A percentile compares a stretch with the other conserved stretches of the same genome.
These are phyloP conservation scores for Eurystomus gularis DNA, from an alignment of 2,113 vertebrate genomes.

Conservation along the genomic window DNA sequence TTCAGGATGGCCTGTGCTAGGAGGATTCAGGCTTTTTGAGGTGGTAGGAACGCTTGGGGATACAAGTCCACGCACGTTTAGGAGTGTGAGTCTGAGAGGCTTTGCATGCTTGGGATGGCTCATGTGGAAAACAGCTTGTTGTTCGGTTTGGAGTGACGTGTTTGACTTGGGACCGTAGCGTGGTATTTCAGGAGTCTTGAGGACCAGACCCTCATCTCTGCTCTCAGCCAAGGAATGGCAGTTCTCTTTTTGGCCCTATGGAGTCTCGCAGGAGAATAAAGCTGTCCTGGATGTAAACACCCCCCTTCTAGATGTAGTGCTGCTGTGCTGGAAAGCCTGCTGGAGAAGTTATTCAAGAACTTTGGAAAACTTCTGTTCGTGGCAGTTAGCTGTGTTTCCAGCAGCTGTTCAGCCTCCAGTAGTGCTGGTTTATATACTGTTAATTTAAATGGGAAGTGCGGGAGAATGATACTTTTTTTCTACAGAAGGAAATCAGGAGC, in stretches of 20 bases:
- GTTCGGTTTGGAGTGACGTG: neutral
- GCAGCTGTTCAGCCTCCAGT: neutral
- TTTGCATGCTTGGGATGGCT: neutral
- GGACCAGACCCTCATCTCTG: neutral
- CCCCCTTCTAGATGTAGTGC: neutral
- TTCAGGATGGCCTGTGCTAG: neutral
- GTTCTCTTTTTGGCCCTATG: neutral
- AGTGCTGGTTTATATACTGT: neutral
- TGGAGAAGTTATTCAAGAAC: neutral
- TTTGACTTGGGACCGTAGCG: neutral
- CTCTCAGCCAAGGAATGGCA: neutral
- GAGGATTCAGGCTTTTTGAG: neutral
- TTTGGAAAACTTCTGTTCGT: neutral
- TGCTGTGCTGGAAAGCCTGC: neutral
- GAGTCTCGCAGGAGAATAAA: neutral
- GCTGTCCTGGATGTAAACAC: neutral
- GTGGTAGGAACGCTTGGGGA: neutral
- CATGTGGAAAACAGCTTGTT: neutral
- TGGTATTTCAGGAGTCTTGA: neutral
- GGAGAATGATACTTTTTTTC: neutral
- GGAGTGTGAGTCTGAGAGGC: neutral
- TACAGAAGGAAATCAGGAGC: neutral
- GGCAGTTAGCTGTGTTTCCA: neutral
- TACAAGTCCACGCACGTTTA: neutral
- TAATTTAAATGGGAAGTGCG: neutral